A percentile compares a stretch with the other conserved stretches of the same genome.
Conservation (phyloP, 2,888 invertebrate genomes). For the Tenthredo distinguenda region DNA sequence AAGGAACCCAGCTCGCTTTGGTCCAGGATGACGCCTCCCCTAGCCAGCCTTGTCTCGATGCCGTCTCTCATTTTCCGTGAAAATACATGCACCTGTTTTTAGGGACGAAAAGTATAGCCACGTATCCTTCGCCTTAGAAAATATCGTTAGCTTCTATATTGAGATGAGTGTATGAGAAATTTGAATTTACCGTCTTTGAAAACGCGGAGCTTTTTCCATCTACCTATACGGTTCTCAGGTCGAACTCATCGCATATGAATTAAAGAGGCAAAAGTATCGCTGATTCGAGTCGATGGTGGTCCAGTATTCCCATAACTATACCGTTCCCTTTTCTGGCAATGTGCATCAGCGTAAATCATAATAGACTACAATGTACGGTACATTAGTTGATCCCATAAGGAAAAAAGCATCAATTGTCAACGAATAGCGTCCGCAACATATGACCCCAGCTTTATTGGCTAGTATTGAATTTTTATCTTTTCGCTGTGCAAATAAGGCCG, state of each 20-base stretch:
- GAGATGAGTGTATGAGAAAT: conserved; percentile 29
- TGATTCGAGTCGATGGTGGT: background rate
- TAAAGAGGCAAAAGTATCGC: background rate
- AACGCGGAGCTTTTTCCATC: background rate
- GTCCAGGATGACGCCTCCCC: conserved; percentile 23
- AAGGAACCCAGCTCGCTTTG: conserved; percentile 60
- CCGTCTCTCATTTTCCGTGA: conserved; percentile 12
- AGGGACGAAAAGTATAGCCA: background rate
- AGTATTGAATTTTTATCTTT: conserved; percentile 74
- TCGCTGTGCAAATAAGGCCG: conserved; percentile 69
- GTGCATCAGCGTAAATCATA: conserved; percentile 48
- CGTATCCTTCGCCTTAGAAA: background rate
- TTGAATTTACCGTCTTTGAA: background rate
- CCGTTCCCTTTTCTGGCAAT: background rate
- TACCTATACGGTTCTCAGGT: background rate
- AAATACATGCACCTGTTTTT: conserved; percentile 20
- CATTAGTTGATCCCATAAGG: conserved; percentile 49
- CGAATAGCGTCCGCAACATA: conserved; percentile 53
- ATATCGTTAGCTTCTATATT: conserved; percentile 25
- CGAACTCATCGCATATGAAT: background rate
- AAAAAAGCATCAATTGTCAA: conserved; percentile 49
- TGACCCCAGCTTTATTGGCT: conserved; percentile 67
- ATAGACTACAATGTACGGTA: conserved; percentile 50
- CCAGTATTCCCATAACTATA: background rate
- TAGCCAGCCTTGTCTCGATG: background rate